phyloP scores from a whole-genome alignment of 2,888 invertebrate species.

The Dicroscelio sp. region DNA sequence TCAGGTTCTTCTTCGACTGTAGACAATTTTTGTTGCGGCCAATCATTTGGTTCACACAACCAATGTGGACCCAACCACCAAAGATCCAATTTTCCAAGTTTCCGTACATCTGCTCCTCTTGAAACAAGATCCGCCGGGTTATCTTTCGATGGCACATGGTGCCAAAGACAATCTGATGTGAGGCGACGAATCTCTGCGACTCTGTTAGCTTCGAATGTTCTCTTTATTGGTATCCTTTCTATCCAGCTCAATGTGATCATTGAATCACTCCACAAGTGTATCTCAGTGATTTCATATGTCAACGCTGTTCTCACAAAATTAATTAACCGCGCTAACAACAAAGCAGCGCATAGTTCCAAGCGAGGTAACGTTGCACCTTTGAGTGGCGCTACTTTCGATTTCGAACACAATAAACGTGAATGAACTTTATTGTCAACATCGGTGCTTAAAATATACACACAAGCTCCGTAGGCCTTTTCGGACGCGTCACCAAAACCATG shows the following conservation, averaged over 20 bases:
- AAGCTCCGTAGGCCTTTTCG: not conserved
- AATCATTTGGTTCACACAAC: no score
- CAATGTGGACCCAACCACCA: no score
- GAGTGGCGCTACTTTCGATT: not conserved
- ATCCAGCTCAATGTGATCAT: not conserved
- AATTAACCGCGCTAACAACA: not conserved
- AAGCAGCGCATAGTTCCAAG: not conserved
- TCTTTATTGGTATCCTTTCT: not conserved
- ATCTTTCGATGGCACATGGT: not conserved
- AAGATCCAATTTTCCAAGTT: no score
- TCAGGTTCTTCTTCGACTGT: no score
- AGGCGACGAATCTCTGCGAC: not conserved
- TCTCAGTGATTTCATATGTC: not conserved
- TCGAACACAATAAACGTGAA: not conserved
- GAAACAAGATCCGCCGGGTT: not conserved
- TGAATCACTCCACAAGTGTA: not conserved
- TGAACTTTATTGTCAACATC: not conserved
- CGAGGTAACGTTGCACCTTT: not conserved
- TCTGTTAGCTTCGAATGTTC: not conserved
- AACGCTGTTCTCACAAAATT: not conserved
- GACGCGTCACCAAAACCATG: slow-evolving; percentile 10
- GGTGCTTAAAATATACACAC: not conserved
- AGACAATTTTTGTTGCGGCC: no score
- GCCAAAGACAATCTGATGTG: not conserved
- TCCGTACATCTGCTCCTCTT: no score